Conservation (phyloP, 2,113 vertebrate genomes). For the Vireo altiloquus region DNA sequence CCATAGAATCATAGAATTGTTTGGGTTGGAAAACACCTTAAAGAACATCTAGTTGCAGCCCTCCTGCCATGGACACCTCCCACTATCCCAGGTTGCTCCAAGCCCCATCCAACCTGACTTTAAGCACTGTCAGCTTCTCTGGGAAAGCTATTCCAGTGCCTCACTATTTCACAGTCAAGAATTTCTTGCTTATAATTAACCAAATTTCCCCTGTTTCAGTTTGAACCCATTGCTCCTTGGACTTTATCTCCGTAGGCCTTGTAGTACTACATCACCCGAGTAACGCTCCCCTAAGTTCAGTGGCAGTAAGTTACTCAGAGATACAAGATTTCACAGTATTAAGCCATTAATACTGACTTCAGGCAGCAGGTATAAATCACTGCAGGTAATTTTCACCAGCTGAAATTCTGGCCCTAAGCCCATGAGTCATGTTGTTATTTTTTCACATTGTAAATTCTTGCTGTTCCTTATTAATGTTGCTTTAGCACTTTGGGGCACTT, state of each 20-base stretch:
- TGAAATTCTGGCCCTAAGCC: constrained; percentile 49
- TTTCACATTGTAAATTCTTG: constrained; percentile 64
- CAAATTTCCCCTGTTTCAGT: neutral
- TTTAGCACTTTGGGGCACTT: constrained; percentile 25
- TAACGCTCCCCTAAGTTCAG: neutral
- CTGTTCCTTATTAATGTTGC: constrained; percentile 48
- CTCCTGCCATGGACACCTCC: neutral
- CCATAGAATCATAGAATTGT: neutral
- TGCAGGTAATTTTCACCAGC: constrained; percentile 61
- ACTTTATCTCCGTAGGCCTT: neutral
- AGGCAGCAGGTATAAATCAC: constrained; percentile 54
- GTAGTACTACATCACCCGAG: neutral
- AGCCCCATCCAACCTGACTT: neutral
- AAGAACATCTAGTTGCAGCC: neutral
- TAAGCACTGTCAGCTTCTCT: neutral
- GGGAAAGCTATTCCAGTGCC: neutral
- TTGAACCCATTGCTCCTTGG: neutral
- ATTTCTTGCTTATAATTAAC: neutral
- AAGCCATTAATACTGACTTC: neutral
- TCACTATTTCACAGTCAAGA: neutral
- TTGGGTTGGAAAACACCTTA: neutral
- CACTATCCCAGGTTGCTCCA: neutral
- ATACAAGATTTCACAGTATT: neutral
- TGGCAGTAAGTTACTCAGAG: constrained; percentile 3
- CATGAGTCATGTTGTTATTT: constrained; percentile 44